Evolutionary conservation across 2,797 vertebrate genomes (phyloP), one percentile per base, ranked within the genome.

Genomic region (Oreochromis grahami): DNA sequence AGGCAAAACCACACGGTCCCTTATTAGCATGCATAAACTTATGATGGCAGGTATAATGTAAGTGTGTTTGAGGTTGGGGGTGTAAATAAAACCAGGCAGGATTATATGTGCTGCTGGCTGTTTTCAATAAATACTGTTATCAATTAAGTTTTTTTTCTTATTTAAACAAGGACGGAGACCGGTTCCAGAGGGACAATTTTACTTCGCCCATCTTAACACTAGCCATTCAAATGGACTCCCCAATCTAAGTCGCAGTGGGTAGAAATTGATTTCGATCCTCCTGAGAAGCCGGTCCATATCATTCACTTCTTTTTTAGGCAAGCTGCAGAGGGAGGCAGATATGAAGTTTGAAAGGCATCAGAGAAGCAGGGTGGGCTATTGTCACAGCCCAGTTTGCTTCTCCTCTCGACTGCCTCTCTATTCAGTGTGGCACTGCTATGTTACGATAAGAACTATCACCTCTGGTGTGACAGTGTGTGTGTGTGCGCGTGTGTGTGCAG

Each of bases 251-350:
- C 24, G 4, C 76, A 82, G 74, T 26, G 82, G 87, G 83, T 82
- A 77, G 86, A 92, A 92, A 92, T 90, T 89, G 89, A 94, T 94
- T 92, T 90, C n/a, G 32, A 89, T 91, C 91, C 90, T 85, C 90
- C 86, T 74, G 82, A 93, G 91, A 89, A 88, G 45, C 87, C 26
- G 79, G 80, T 90, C 84, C 80, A 80, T 90, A 89, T 87, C 79
- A 82, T 83, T 88, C 79, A 85, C 55, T 58, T 86, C 86, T 65
- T 68, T 68, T 80, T 85, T 63, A 55, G 60, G 76, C 24, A 19
- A 17, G 74, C 84, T 82, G 79, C 91, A 82, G 53, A 87, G 84
- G 60, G 81, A 92, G 80, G 77, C 34, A 90, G 87, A 92, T 91
- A 91, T 85, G 80, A 90, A 85, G 85, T 88, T 88, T 90, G 85